Conservation (phyloP, 2,113 vertebrate genomes). For the Chaetura pelagica region DNA sequence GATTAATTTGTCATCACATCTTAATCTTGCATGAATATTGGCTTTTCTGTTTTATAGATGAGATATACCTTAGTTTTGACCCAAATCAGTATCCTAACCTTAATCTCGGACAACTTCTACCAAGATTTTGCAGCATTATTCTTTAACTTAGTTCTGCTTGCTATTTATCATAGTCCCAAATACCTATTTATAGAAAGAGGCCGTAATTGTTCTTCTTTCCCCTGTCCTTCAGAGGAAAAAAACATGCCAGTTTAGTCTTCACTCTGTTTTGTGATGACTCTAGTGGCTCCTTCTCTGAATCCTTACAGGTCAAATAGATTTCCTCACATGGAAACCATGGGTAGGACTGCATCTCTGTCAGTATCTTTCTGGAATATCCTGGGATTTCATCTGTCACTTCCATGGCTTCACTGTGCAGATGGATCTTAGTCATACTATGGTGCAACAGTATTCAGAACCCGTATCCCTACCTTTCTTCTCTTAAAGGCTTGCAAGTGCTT, state of each 20-base stretch:
- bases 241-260: background rate
- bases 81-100: background rate
- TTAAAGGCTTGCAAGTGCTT: background rate
- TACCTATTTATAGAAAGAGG: background rate
- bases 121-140: background rate
- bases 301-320: background rate
- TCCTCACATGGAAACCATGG: background rate
- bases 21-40: background rate
- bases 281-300: background rate
- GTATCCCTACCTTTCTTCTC: background rate
- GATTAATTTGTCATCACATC: background rate
- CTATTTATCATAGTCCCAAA: rapidly evolving
- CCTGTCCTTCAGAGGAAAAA: background rate
- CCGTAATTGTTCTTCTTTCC: background rate
- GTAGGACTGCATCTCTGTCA: background rate
- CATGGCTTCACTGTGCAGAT: background rate
- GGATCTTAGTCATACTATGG: background rate
- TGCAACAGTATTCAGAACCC: background rate
- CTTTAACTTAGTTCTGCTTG: background rate
- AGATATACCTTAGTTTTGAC: background rate
- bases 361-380: background rate
- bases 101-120: background rate
- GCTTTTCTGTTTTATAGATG: background rate
- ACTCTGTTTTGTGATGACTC: background rate
- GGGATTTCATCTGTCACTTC: background rate